Conservation (phyloP, 64 coral and sea anemone species). For the Stichodactyla mertensii region DNA sequence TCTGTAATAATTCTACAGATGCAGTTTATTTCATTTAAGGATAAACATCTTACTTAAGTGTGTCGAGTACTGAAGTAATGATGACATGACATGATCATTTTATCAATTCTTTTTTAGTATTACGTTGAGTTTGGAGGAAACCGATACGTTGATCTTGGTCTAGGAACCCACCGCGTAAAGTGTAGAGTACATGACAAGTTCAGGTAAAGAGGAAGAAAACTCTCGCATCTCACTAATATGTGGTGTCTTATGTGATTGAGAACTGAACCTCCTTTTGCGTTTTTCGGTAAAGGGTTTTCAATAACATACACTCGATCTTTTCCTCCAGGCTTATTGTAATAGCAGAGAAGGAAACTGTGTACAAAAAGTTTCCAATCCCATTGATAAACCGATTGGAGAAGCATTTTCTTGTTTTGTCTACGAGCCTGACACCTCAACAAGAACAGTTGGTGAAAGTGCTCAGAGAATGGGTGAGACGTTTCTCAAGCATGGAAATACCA, state of each 20-base stretch:
- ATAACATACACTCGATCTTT: neutral
- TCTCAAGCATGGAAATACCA: slow-evolving; percentile 22
- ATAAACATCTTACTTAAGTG: too few relatives aligned
- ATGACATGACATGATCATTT: neutral
- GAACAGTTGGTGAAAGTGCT: neutral
- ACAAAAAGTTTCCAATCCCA: slow-evolving; percentile 48
- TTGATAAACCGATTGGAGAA: slow-evolving; percentile 44
- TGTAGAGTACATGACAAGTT: slow-evolving; percentile 73
- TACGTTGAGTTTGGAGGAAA: slow-evolving; percentile 77
- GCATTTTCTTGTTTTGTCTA: slow-evolving; percentile 46
- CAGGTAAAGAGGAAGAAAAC: slow-evolving; percentile 30
- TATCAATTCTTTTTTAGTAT: slow-evolving; percentile 48
- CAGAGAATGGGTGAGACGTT: slow-evolving; percentile 19
- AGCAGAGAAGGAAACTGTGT: slow-evolving; percentile 69
- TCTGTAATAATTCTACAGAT: too few relatives aligned
- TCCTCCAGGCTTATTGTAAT: slow-evolving; percentile 54
- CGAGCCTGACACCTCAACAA: slow-evolving; percentile 31
- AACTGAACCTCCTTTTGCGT: too few relatives aligned
- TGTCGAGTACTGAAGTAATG: neutral
- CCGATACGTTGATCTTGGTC: slow-evolving; percentile 88
- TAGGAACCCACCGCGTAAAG: slow-evolving; percentile 84
- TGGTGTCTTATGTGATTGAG: too few relatives aligned
- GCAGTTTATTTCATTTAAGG: too few relatives aligned
- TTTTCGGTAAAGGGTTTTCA: neutral
- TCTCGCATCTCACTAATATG: too few relatives aligned